Evolutionary conservation across 2,888 invertebrate species (phyloP).

Genomic region (Sussaba pulchella): DNA sequence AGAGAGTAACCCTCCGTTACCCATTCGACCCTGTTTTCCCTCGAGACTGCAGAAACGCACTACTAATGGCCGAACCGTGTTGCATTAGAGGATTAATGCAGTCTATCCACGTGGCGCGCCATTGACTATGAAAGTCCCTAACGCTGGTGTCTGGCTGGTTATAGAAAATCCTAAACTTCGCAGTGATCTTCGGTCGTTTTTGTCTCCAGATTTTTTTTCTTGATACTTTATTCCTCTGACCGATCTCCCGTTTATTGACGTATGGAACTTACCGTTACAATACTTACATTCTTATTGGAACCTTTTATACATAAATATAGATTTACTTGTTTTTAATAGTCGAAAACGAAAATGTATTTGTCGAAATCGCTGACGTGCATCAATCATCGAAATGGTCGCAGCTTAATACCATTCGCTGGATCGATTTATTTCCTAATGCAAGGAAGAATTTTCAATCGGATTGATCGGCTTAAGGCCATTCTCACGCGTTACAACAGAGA

Average conservation of each 20-base stretch:
- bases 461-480: not conserved
- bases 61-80: conserved; percentile 81
- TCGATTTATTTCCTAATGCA: too few species aligned
- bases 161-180: conserved; percentile 55
- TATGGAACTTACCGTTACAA: not conserved
- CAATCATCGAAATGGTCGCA: too few species aligned
- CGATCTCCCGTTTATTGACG: not conserved
- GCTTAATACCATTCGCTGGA: too few species aligned
- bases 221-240: too few species aligned
- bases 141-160: conserved; percentile 36
- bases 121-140: conserved; percentile 36
- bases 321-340: not conserved
- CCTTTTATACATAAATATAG: too few species aligned
- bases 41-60: conserved; percentile 79
- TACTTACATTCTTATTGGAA: too few species aligned
- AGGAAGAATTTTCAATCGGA: not conserved
- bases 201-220: conserved; percentile 39
- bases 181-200: conserved; percentile 21
- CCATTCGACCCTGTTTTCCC: conserved; percentile 69
- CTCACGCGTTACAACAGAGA: not conserved
- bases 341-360: not conserved
- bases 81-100: conserved; percentile 80
- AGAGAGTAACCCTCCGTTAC: conserved; percentile 42
- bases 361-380: too few species aligned
- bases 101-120: conserved; percentile 65